These are phyloP conservation scores for Cephus pulcher DNA, from an alignment of 2,888 invertebrate genomes.

Conservation along the genomic window DNA sequence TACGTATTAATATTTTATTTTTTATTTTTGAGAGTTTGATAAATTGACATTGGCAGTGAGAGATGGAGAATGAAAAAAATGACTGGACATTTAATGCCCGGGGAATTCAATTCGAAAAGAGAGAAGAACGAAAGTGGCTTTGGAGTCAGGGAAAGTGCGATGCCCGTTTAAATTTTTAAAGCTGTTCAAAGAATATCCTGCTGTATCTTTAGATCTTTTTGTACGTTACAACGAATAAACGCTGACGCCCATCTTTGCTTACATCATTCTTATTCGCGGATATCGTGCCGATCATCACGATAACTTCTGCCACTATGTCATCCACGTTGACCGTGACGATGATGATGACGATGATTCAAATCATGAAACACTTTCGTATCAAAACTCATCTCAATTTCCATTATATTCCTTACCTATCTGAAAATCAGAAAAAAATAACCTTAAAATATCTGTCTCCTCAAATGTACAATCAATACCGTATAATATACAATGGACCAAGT, in stretches of 20 bases:
- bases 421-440: background rate
- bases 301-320: background rate
- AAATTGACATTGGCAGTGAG: background rate
- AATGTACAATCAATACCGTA: background rate
- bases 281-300: background rate
- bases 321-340: background rate
- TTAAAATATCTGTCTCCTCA: background rate
- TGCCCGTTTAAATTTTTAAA: background rate
- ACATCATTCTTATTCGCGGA: background rate
- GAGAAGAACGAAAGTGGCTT: background rate
- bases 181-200: background rate
- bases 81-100: background rate
- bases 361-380: background rate
- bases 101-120: background rate
- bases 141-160: background rate
- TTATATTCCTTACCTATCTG: background rate
- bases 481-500: background rate
- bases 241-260: background rate
- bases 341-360: background rate
- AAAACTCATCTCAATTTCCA: background rate
- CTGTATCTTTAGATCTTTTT: background rate
- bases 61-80: background rate
- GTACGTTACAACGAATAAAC: background rate
- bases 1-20: background rate
- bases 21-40: background rate